Percentiles rank a stretch among this genome's conserved stretches.
Evolutionary conservation across 2,113 vertebrate genomes (phyloP).

Genomic region (Isurus oxyrinchus): DNA sequence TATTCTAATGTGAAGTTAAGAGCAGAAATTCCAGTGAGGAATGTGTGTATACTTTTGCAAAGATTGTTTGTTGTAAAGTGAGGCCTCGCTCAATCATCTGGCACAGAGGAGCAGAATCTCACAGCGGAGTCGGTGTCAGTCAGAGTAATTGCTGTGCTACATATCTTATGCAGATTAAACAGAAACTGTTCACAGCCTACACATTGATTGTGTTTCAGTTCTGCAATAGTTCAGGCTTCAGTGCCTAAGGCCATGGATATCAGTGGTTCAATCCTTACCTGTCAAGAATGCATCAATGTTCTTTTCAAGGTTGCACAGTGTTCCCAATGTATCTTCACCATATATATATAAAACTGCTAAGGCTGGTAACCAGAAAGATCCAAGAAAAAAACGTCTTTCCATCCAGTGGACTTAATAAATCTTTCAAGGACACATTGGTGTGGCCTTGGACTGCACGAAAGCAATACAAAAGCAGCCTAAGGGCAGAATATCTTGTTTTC

Average conservation of each 20-base stretch:
- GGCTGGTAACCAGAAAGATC: not conserved
- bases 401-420: not conserved
- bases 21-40: not conserved
- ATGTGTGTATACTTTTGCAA: constrained; percentile 5
- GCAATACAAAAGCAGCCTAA: not conserved
- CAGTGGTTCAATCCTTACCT: constrained; percentile 17
- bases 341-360: not conserved
- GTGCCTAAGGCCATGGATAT: constrained; percentile 22
- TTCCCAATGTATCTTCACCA: constrained; percentile 8
- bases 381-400: not conserved
- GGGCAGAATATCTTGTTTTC: not conserved
- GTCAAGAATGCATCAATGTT: constrained; percentile 14
- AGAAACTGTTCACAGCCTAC: constrained; percentile 23
- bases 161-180: constrained; percentile 26
- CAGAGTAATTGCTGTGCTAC: constrained; percentile 15
- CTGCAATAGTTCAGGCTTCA: not conserved
- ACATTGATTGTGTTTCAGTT: constrained; percentile 27
- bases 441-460: not conserved
- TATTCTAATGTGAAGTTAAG: constrained; percentile 10
- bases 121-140: constrained; percentile 24
- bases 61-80: constrained; percentile 25
- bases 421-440: not conserved
- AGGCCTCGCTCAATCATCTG: constrained; percentile 14
- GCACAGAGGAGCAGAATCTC: not conserved
- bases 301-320: not conserved